Base-by-base conservation (phyloP, 2,888 invertebrate genomes). In the Sarcophaga subvicina region DNA sequence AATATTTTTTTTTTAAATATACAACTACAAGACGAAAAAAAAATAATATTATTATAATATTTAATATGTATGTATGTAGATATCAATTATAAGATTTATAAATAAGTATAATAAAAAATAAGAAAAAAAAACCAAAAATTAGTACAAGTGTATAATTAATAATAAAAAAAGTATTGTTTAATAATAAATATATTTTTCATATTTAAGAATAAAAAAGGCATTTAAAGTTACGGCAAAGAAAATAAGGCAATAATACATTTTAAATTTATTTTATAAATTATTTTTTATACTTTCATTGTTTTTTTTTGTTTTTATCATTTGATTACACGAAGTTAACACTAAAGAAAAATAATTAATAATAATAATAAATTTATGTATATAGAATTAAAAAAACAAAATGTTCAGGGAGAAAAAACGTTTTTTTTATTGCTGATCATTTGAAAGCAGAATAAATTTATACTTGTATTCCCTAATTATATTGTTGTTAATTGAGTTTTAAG, bases 171-270 rank as follows among this genome's bases (percentile, higher is more conserved):
- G 80, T 59, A 80, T 73, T 85, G 22, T 59, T 59, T 54, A 54
- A 54, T 54, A 14, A 54, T 54, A 54, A 54, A 54, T 14, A 14
- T 54, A 54, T 54, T 54, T 14, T 14, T 54, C 4, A 54, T 54
- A 17, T 54, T 14, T 14, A 17, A 54, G 17, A 14, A 14, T 14
- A 54, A 54, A 54, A 54, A 54, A 54, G 54, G 54, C 54, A 54
- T 72, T 80, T 80, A 63, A 86, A 77, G 70, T 86, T 77, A 86
- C 86, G 83, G 63, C 80, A 86, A 86, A 86, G 67, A 83, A 83
- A 83, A 73, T 86, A 86, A 86, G 86, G 86, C 86, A 80, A 77
- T 84, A 80, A 80, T 66, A 66, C 27, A 75, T 73, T 67, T n/a
- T n/a, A 10, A 37, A 11, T 2, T n/a, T 47, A 22, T 47, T 63